Percentiles rank a stretch among this genome's conserved stretches.
These are phyloP conservation scores for Anolis apletophallus DNA, from an alignment of 2,797 vertebrate genomes.

Conservation along the genomic window DNA sequence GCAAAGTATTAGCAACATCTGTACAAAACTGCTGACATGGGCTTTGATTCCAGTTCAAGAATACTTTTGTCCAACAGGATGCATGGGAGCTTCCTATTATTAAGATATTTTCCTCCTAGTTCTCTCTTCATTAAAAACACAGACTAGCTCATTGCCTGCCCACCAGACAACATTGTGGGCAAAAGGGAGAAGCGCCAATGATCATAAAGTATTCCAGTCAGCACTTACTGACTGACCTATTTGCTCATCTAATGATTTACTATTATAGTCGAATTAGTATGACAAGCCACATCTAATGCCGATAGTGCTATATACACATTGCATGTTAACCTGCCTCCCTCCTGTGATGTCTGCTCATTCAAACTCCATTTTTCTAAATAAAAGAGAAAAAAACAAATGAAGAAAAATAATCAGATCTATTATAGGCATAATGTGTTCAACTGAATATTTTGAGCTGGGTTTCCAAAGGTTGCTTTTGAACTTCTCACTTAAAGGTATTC, in stretches of 20 bases:
- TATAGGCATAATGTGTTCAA: background rate
- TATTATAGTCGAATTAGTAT: background rate
- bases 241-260: background rate
- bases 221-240: background rate
- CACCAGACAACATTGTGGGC: background rate
- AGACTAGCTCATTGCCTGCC: too few relatives aligned
- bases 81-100: background rate
- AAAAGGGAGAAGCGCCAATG: background rate
- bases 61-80: background rate
- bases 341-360: background rate
- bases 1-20: background rate
- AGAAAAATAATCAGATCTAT: background rate
- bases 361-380: constrained; percentile 8
- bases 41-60: background rate
- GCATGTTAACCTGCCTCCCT: background rate
- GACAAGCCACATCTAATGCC: background rate
- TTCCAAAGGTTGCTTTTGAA: too few relatives aligned
- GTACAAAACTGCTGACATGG: background rate
- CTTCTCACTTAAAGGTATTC: background rate
- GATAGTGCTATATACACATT: background rate
- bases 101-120: background rate
- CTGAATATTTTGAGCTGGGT: background rate
- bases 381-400: background rate
- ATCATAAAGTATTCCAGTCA: background rate
- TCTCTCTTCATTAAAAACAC: too few relatives aligned